phyloP scores from a whole-genome alignment of 2,888 invertebrate genomes.

The Fragum sueziense region DNA sequence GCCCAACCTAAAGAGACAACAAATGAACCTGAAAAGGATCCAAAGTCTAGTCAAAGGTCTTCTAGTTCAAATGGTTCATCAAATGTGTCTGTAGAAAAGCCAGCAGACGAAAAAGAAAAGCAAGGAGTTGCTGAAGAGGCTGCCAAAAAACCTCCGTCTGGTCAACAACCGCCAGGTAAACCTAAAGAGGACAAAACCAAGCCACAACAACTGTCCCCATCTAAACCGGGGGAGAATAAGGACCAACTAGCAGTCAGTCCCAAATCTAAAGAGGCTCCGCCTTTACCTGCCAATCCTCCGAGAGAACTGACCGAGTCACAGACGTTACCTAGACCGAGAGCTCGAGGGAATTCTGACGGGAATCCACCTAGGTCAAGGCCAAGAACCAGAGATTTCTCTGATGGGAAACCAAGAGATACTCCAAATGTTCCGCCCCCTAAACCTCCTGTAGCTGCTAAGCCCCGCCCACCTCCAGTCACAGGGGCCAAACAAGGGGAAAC shows the following conservation, averaged over 20 bases:
- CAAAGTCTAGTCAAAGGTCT: conserved; percentile 35
- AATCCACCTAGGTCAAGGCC: conserved; percentile 46
- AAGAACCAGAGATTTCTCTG: conserved; percentile 43
- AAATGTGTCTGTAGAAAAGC: background rate
- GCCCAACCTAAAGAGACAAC: conserved; percentile 22
- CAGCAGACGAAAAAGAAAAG: background rate
- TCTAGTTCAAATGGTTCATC: conserved; percentile 23
- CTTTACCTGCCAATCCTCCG: conserved; percentile 50
- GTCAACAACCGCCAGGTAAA: background rate
- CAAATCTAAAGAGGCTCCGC: conserved; percentile 58
- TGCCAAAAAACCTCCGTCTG: conserved; percentile 23
- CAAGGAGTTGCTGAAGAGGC: conserved; percentile 11
- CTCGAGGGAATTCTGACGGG: conserved; percentile 49
- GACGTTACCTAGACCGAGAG: conserved; percentile 46
- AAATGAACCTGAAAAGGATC: conserved; percentile 34
- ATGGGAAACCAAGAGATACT: conserved; percentile 47
- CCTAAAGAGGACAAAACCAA: conserved; percentile 21
- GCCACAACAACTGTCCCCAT: conserved; percentile 34
- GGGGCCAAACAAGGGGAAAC: conserved; percentile 29
- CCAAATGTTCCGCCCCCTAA: conserved; percentile 57
- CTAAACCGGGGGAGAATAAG: conserved; percentile 39
- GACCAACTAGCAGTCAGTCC: conserved; percentile 44
- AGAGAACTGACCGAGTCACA: conserved; percentile 40
- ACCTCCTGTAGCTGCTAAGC: conserved; percentile 59
- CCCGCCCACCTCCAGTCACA: conserved; percentile 40